Evolutionary conservation across 1,140 invertebrate species (phyloP).

Genomic region (Cotesia typhae): DNA sequence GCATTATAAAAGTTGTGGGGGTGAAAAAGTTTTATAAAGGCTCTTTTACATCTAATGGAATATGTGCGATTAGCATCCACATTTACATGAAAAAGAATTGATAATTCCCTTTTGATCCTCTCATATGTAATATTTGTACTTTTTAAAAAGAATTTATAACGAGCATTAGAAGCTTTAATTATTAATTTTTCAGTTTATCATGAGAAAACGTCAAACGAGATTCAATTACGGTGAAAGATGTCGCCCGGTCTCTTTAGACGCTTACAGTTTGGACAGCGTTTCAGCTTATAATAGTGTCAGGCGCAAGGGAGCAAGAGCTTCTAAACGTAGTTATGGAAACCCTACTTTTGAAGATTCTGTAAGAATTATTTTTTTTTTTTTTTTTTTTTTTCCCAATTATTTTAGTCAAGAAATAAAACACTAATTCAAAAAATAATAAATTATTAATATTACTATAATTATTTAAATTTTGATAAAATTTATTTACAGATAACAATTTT

Average conservation of each 20-base stretch:
- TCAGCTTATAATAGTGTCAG: constrained; percentile 83
- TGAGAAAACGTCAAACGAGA: constrained; percentile 74
- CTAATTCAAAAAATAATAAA: no score
- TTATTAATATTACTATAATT: no score
- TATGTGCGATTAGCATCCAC: no score
- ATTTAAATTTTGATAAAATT: no score
- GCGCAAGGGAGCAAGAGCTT: constrained; percentile 76
- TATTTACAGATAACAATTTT: no score
- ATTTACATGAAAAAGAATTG: no score
- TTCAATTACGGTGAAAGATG: constrained; percentile 84
- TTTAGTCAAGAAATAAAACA: not conserved
- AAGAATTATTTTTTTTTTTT: constrained; percentile 49
- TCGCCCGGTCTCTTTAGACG: constrained; percentile 85
- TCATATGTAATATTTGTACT: not conserved
- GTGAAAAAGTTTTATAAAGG: constrained; percentile 1
- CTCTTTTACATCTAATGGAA: not conserved
- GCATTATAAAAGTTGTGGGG: not conserved
- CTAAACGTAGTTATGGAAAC: constrained; percentile 90
- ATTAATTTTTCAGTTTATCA: constrained; percentile 69
- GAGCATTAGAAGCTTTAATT: not conserved
- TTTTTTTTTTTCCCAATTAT: not conserved
- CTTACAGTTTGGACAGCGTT: constrained; percentile 88
- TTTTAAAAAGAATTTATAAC: constrained; percentile 19
- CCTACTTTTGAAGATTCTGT: constrained; percentile 92
- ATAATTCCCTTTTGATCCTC: not conserved